Percentiles rank a stretch among this genome's conserved stretches.
phyloP scores from a whole-genome alignment of 2,888 invertebrate species.

The Cryptocephalus moraei region DNA sequence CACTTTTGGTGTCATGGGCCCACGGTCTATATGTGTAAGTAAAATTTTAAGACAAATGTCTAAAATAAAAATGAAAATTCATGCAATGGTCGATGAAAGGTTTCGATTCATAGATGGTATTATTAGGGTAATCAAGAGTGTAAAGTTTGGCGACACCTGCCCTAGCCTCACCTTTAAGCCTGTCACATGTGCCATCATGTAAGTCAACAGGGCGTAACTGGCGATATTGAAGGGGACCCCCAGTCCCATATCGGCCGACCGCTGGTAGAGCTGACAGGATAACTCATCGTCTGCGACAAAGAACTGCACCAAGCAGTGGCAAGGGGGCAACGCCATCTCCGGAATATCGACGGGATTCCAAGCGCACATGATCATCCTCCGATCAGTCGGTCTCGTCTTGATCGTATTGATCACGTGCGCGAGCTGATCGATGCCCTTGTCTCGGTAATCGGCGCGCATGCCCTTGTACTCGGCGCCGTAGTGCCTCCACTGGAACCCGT shows the following conservation, averaged over 20 bases:
- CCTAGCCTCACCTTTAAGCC: constrained; percentile 47
- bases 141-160: constrained; percentile 39
- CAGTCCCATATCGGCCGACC: constrained; percentile 95
- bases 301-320: constrained; percentile 92
- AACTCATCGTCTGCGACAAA: constrained; percentile 76
- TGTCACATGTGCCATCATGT: constrained; percentile 95
- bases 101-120: no score
- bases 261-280: constrained; percentile 88
- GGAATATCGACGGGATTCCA: constrained; percentile 89
- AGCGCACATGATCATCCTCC: constrained; percentile 85
- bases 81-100: no score
- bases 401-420: constrained; percentile 70
- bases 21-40: no score
- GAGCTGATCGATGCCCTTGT: constrained; percentile 77
- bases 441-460: constrained; percentile 69
- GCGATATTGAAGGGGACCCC: constrained; percentile 99
- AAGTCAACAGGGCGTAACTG: constrained; percentile 86
- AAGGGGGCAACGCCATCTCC: constrained; percentile 93
- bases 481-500: constrained; percentile 98
- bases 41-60: no score
- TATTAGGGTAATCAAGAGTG: background rate
- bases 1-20: no score
- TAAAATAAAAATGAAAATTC: no score
- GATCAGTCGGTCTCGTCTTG: constrained; percentile 69
- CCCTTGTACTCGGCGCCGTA: constrained; percentile 84